Conservation (phyloP, 2,113 vertebrate species). For the Hemicordylus capensis region DNA sequence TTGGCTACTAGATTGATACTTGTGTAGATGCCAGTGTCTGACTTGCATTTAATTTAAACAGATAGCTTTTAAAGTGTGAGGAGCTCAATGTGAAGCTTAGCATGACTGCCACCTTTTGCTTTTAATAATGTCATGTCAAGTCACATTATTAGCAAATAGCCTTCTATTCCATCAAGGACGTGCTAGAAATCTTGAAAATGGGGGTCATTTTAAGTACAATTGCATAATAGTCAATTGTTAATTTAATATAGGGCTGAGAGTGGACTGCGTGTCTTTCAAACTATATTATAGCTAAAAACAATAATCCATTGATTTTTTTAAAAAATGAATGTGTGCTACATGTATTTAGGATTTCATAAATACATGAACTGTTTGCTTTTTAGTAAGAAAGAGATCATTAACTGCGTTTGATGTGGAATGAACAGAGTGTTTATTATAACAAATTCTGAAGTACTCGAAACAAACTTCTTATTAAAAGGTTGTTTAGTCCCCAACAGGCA, state of each 20-base stretch:
- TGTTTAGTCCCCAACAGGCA: background rate
- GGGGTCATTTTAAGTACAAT: constrained; percentile 19
- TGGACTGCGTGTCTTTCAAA: constrained; percentile 22
- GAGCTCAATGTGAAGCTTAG: rapidly evolving
- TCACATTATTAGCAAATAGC: rapidly evolving
- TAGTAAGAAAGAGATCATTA: background rate
- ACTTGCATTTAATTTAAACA: background rate
- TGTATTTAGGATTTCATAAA: too few species aligned
- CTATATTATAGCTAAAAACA: background rate
- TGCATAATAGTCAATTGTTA: background rate
- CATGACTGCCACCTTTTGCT: background rate
- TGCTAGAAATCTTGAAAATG: constrained; percentile 19
- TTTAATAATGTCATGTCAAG: background rate
- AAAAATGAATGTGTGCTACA: background rate
- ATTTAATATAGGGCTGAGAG: background rate
- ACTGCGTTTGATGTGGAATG: background rate
- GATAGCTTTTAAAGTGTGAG: background rate
- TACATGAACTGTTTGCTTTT: background rate
- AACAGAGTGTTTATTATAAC: background rate
- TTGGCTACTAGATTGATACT: background rate
- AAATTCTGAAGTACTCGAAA: background rate
- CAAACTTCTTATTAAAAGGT: background rate
- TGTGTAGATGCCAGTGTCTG: background rate
- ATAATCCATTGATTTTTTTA: background rate
- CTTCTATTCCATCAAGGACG: background rate